These are phyloP conservation scores for Zonitis immaculata DNA, from an alignment of 2,888 invertebrate species.

Conservation along the genomic window DNA sequence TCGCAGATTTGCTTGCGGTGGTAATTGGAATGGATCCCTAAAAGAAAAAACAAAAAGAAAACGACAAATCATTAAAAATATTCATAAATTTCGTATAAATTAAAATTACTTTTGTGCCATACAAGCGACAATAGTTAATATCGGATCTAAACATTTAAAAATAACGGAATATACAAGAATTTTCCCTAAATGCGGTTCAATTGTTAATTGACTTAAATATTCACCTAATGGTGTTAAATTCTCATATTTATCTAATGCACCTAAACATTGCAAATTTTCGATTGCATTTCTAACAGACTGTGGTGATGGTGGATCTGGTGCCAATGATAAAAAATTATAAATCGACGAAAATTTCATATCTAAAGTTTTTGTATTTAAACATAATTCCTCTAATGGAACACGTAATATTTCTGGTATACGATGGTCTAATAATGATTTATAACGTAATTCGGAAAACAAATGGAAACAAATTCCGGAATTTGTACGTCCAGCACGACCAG, in stretches of 20 bases:
- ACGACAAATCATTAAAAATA: no score
- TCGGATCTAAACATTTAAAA: conserved; percentile 87
- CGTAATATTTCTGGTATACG: conserved; percentile 84
- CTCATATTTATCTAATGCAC: conserved; percentile 80
- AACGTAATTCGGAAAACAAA: conserved; percentile 69
- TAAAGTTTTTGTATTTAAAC: conserved; percentile 61
- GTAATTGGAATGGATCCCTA: conserved; percentile 74
- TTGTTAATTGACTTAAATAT: conserved; percentile 84
- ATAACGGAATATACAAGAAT: conserved; percentile 86
- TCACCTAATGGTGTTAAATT: conserved; percentile 83
- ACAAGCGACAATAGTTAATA: conserved; percentile 84
- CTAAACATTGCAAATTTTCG: conserved; percentile 66
- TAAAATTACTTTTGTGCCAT: conserved; percentile 69
- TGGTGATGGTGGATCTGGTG: conserved; percentile 81
- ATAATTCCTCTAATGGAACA: conserved; percentile 67
- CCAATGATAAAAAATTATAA: conserved; percentile 71
- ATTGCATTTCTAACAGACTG: conserved; percentile 74
- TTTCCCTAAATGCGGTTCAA: conserved; percentile 89
- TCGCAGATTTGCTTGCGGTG: conserved; percentile 62
- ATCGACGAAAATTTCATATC: conserved; percentile 67
- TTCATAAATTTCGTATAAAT: no score
- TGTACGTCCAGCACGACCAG: conserved; percentile 84
- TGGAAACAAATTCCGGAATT: conserved; percentile 79
- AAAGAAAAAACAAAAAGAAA: no score
- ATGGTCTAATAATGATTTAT: conserved; percentile 63